Conservation (phyloP, 2,797 vertebrate genomes). For the Prionace glauca region DNA sequence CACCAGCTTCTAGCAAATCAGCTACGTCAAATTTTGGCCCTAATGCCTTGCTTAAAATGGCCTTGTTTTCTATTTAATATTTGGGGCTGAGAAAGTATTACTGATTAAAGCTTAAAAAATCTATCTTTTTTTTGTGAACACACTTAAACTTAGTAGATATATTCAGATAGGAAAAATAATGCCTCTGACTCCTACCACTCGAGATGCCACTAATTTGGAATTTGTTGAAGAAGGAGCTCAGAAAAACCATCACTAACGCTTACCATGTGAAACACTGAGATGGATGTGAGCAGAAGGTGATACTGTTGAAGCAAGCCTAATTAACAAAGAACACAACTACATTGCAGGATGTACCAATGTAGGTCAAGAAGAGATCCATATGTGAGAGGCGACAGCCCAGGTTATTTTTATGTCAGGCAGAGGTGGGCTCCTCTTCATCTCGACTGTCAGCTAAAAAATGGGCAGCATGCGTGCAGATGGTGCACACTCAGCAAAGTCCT, state of each 20-base stretch:
- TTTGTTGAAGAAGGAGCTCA: neutral
- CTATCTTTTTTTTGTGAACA: neutral
- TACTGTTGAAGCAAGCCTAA: neutral
- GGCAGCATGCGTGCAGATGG: neutral
- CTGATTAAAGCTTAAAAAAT: neutral
- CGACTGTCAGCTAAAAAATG: neutral
- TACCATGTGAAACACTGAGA: neutral
- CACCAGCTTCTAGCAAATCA: neutral
- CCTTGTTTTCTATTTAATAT: neutral
- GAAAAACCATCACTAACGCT: neutral
- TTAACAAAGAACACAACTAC: neutral
- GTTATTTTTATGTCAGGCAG: neutral
- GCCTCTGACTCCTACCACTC: neutral
- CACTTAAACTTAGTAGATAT: neutral
- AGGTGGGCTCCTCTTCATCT: neutral
- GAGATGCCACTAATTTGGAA: neutral
- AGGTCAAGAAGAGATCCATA: neutral
- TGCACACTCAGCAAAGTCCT: neutral
- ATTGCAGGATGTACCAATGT: neutral
- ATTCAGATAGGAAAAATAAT: neutral
- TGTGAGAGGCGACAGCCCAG: neutral
- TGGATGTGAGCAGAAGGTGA: neutral
- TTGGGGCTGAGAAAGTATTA: neutral
- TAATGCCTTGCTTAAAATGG: neutral
- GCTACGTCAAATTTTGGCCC: neutral